A percentile compares a stretch with the other conserved stretches of the same genome.
Evolutionary conservation across 2,888 invertebrate species (phyloP).

Genomic region (Erebia epiphron): DNA sequence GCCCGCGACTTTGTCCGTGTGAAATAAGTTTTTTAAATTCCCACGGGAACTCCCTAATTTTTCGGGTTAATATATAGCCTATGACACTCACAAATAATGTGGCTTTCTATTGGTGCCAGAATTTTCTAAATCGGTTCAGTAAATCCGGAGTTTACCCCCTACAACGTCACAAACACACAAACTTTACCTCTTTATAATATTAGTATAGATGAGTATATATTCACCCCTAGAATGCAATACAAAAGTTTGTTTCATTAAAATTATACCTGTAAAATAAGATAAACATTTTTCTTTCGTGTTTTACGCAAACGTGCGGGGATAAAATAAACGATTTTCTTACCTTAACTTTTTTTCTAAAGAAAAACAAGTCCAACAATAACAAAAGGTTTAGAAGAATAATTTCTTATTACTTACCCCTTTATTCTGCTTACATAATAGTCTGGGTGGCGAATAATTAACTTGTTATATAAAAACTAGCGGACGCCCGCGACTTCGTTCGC

Average conservation of each 20-base stretch:
- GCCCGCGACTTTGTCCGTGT: too few species aligned
- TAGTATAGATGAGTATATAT: too few species aligned
- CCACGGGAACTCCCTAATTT: too few species aligned
- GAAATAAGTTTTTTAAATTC: too few species aligned
- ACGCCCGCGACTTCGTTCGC: too few species aligned
- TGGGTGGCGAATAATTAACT: conserved; percentile 30
- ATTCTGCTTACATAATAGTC: conserved; percentile 30
- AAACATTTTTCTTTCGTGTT: conserved; percentile 1
- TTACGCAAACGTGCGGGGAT: not conserved
- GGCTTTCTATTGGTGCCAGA: too few species aligned
- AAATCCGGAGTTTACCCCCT: too few species aligned
- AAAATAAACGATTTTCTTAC: conserved; percentile 23
- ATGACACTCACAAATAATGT: too few species aligned
- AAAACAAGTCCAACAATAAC: conserved; percentile 24
- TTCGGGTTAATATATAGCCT: too few species aligned
- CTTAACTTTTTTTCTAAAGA: conserved; percentile 23
- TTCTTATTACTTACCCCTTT: conserved; percentile 34
- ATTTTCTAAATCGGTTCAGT: too few species aligned
- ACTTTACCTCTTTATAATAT: too few species aligned
- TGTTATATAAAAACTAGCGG: conserved; percentile 35
- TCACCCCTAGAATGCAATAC: not conserved
- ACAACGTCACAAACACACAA: too few species aligned
- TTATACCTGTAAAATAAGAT: not conserved
- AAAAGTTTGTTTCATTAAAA: not conserved
- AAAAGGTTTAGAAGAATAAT: conserved; percentile 36